These are phyloP conservation scores for Diplodus puntazzo DNA, from an alignment of 2,797 vertebrate species.

Conservation along the genomic window DNA sequence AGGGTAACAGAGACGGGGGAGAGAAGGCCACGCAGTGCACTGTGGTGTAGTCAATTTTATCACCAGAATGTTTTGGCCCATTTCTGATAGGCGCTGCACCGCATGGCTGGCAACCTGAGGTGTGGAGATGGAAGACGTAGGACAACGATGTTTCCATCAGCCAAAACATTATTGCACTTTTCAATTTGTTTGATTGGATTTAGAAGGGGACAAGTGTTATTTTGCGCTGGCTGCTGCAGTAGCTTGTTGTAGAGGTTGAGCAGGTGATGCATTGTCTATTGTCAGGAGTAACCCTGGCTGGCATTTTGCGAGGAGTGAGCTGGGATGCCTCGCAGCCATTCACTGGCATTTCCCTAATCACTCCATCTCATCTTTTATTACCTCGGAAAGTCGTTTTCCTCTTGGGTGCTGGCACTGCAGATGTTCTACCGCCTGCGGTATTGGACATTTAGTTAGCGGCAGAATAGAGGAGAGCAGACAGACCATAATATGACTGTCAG, in stretches of 20 bases:
- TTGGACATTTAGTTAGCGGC: conserved; percentile 70
- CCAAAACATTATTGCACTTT: conserved; percentile 53
- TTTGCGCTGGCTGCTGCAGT: conserved; percentile 33
- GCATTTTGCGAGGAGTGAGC: conserved; percentile 60
- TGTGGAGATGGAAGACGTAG: conserved; percentile 57
- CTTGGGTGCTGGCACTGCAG: conserved; percentile 68
- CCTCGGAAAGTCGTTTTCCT: conserved; percentile 67
- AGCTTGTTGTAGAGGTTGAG: conserved; percentile 54
- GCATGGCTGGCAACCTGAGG: conserved; percentile 49
- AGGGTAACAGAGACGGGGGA: conserved; percentile 84
- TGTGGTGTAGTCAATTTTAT: conserved; percentile 80
- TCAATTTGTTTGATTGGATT: conserved; percentile 61
- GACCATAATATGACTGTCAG: conserved; percentile 63
- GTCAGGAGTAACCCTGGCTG: conserved; percentile 63
- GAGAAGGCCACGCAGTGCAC: conserved; percentile 72
- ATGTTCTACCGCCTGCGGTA: conserved; percentile 68
- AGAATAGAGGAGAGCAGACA: conserved; percentile 58
- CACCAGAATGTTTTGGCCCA: conserved; percentile 78
- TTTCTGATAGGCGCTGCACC: conserved; percentile 63
- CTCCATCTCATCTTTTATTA: conserved; percentile 81
- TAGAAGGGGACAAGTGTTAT: conserved; percentile 37
- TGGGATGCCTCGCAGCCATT: conserved; percentile 68
- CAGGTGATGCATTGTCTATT: conserved; percentile 70
- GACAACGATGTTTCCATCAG: conserved; percentile 49
- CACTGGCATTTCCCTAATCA: conserved; percentile 82